phyloP scores from a whole-genome alignment of 2,113 vertebrate genomes.

The Rhynchopsitta pachyrhyncha region DNA sequence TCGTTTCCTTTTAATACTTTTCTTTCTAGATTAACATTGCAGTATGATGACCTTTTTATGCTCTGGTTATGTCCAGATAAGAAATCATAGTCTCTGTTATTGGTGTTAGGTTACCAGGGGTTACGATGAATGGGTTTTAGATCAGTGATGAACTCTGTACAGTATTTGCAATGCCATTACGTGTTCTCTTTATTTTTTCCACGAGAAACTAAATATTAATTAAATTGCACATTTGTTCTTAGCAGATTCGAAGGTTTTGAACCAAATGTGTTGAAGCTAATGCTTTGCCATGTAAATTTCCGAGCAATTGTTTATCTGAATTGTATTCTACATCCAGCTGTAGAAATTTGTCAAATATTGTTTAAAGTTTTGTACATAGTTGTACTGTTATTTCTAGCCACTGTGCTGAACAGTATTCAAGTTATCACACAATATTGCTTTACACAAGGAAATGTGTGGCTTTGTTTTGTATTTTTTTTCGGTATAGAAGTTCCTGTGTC shows the following conservation, averaged over 20 bases:
- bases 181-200: constrained; percentile 70
- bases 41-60: constrained; percentile 53
- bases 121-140: constrained; percentile 49
- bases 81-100: constrained; percentile 54
- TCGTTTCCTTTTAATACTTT: constrained; percentile 66
- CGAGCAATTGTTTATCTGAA: constrained; percentile 77
- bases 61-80: constrained; percentile 64
- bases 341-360: constrained; percentile 79
- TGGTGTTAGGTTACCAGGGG: constrained; percentile 57
- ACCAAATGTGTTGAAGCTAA: constrained; percentile 78
- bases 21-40: constrained; percentile 62
- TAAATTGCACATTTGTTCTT: constrained; percentile 76
- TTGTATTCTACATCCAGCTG: constrained; percentile 77
- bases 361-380: constrained; percentile 83
- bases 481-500: constrained; percentile 87
- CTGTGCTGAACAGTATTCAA: constrained; percentile 82
- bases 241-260: constrained; percentile 72
- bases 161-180: constrained; percentile 64
- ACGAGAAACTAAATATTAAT: constrained; percentile 78
- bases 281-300: constrained; percentile 77
- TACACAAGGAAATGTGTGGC: constrained; percentile 82
- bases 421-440: constrained; percentile 82
- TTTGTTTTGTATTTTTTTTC: constrained; percentile 88
- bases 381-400: constrained; percentile 81
- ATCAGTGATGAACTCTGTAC: constrained; percentile 68